Evolutionary conservation across 2,797 vertebrate species (phyloP).

Genomic region (Sebastes reedi): DNA sequence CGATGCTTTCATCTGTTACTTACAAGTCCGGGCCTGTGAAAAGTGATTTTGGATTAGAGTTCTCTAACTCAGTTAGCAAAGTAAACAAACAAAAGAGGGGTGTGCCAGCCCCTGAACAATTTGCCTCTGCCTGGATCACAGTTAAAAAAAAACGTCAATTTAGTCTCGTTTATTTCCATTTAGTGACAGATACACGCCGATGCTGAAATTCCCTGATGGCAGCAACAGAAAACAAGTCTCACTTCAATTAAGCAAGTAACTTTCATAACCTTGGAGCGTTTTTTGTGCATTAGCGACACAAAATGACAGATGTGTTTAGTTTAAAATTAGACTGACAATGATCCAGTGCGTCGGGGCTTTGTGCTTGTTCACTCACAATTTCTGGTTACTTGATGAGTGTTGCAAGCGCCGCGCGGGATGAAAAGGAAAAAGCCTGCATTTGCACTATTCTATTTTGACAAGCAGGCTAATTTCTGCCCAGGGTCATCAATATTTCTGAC

Average conservation of each 20-base stretch:
- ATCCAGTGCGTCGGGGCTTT: constrained; percentile 63
- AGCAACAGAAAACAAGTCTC: constrained; percentile 53
- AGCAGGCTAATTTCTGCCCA: constrained; percentile 73
- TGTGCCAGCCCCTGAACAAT: not conserved
- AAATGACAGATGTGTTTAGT: constrained; percentile 67
- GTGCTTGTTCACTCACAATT: constrained; percentile 66
- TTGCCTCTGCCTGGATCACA: not conserved
- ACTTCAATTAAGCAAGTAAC: constrained; percentile 59
- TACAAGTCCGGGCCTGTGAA: constrained; percentile 52
- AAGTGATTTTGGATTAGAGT: constrained; percentile 55
- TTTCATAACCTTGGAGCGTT: constrained; percentile 63
- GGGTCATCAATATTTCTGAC: constrained; percentile 81
- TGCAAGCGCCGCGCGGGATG: constrained; percentile 31
- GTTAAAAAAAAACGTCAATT: constrained; percentile 20
- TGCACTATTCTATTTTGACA: constrained; percentile 73
- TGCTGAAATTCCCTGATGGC: constrained; percentile 51
- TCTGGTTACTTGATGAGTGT: constrained; percentile 49
- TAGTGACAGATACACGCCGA: constrained; percentile 38
- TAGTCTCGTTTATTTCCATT: constrained; percentile 25
- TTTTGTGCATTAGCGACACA: constrained; percentile 40
- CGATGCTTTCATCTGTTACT: constrained; percentile 74
- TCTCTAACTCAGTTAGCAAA: constrained; percentile 40
- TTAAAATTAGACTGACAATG: constrained; percentile 74
- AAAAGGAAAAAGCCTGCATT: constrained; percentile 46
- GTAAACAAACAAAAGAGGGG: constrained; percentile 43